phyloP scores from a whole-genome alignment of 2,113 vertebrate genomes.

The Sphyrna mokarran region DNA sequence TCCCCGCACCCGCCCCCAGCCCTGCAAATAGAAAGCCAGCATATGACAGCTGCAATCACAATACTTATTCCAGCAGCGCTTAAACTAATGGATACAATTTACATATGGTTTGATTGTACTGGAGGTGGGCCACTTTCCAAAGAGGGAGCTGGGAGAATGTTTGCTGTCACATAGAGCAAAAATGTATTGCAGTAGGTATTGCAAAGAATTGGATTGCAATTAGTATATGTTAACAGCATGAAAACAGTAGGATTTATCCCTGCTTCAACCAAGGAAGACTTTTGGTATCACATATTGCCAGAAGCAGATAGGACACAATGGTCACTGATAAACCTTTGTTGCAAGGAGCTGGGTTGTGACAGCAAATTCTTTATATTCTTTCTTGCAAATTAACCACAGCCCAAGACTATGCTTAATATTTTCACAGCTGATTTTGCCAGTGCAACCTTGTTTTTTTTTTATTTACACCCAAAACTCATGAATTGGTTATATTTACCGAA shows the following conservation, averaged over 20 bases:
- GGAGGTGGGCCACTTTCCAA: slow-evolving; percentile 34
- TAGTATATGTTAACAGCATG: slow-evolving; percentile 33
- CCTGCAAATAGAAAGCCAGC: slow-evolving; percentile 31
- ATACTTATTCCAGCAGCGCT: slow-evolving; percentile 34
- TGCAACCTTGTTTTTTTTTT: not conserved
- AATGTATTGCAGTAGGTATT: slow-evolving; percentile 29
- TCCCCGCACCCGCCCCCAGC: not conserved
- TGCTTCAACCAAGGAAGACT: not conserved
- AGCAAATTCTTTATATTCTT: not conserved
- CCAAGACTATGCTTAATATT: not conserved
- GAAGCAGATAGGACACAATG: not conserved
- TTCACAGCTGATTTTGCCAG: not conserved
- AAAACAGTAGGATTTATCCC: not conserved
- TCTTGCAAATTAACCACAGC: not conserved
- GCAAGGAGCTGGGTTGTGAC: slow-evolving; percentile 5
- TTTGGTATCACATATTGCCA: slow-evolving; percentile 1
- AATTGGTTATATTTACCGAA: not conserved
- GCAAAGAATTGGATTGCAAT: slow-evolving; percentile 32
- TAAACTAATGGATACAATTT: slow-evolving; percentile 38
- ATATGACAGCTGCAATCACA: slow-evolving; percentile 34
- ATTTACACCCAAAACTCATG: not conserved
- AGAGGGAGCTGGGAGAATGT: slow-evolving; percentile 32
- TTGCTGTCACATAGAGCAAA: slow-evolving; percentile 5
- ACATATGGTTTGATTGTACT: slow-evolving; percentile 35
- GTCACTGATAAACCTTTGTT: slow-evolving; percentile 25